Conservation (phyloP, 2,797 vertebrate species). For the Xerus rutilus region DNA sequence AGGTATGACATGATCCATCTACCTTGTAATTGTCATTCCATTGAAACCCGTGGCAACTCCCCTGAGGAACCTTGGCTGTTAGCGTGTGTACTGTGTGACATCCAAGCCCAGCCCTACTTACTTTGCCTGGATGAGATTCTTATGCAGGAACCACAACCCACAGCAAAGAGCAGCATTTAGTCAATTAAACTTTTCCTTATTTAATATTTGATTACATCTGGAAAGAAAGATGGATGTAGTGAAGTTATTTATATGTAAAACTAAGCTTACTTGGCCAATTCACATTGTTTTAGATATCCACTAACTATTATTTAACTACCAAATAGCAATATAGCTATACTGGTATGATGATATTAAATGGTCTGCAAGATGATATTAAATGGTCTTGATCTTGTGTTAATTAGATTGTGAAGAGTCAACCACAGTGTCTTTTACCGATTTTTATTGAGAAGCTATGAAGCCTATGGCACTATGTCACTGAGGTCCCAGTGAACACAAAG, state of each 20-base stretch:
- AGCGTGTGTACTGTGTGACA: slow-evolving; percentile 68
- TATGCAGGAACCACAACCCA: slow-evolving; percentile 48
- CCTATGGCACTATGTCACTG: background rate
- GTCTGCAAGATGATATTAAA: slow-evolving; percentile 21
- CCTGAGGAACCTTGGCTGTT: slow-evolving; percentile 84
- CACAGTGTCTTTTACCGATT: background rate
- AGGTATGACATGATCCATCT: slow-evolving; percentile 86
- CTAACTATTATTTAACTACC: slow-evolving; percentile 43
- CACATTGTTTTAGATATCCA: background rate
- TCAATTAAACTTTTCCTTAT: slow-evolving; percentile 39
- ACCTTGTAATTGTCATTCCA: slow-evolving; percentile 87
- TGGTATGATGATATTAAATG: background rate
- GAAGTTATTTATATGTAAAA: slow-evolving; percentile 14
- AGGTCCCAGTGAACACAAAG: background rate
- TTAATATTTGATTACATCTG: background rate
- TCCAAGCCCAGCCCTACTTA: slow-evolving; percentile 71
- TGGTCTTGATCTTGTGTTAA: slow-evolving; percentile 10
- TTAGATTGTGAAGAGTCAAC: background rate
- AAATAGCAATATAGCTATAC: background rate
- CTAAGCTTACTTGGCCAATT: background rate
- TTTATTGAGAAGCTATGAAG: background rate
- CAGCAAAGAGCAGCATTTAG: background rate
- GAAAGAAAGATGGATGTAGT: background rate
- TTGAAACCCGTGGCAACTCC: slow-evolving; percentile 84
- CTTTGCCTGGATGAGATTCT: slow-evolving; percentile 59